Conservation (phyloP, 2,797 vertebrate species). For the Lacerta bilineata region DNA sequence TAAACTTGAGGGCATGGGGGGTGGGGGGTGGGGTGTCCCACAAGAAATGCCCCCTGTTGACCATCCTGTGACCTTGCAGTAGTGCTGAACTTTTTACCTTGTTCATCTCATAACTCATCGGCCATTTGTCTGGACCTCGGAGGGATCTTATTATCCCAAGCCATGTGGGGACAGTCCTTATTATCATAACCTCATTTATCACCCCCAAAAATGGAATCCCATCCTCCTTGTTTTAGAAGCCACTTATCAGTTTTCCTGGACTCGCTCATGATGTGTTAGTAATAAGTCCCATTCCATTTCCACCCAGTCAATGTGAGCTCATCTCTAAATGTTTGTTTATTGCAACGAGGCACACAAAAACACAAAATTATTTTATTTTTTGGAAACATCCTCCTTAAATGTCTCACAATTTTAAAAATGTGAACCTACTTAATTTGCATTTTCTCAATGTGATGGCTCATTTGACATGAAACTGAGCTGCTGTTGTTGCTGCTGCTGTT, state of each 20-base stretch:
- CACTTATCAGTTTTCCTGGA: background rate
- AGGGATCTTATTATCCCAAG: slow-evolving; percentile 65
- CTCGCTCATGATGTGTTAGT: background rate
- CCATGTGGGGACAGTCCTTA: slow-evolving; percentile 57
- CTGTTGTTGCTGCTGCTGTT: too few species aligned
- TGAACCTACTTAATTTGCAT: too few species aligned
- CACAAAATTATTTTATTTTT: too few species aligned
- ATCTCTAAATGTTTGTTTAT: too few species aligned
- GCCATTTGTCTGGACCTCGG: slow-evolving; percentile 60
- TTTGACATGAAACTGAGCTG: too few species aligned
- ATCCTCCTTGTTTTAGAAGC: background rate
- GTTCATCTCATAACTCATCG: slow-evolving; percentile 57
- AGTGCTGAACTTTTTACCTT: slow-evolving; percentile 72
- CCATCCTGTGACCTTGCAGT: slow-evolving; percentile 12
- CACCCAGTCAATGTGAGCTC: background rate
- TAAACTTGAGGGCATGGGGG: background rate
- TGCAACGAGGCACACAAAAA: too few species aligned
- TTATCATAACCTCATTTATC: slow-evolving; percentile 39
- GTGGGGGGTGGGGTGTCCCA: background rate
- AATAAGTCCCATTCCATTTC: background rate
- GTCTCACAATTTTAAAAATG: too few species aligned
- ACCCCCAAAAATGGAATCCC: background rate
- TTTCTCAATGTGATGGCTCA: too few species aligned
- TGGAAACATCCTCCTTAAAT: background rate
- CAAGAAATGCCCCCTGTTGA: slow-evolving; percentile 26